These are phyloP conservation scores for Phortica magna DNA, from an alignment of 2,888 invertebrate genomes.

Conservation along the genomic window DNA sequence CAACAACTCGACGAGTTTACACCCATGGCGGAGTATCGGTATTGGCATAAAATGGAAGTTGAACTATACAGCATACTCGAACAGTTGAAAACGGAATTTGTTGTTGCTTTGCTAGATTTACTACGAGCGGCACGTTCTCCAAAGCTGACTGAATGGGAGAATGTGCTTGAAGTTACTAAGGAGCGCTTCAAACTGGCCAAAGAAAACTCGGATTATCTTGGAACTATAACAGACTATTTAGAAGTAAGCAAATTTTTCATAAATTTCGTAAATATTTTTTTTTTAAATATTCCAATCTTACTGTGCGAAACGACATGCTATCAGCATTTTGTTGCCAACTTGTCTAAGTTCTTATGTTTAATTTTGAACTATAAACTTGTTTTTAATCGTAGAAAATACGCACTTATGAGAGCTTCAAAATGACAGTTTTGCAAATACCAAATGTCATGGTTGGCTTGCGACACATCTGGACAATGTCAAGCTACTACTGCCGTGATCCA, in stretches of 20 bases:
- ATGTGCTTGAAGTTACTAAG: slow-evolving; percentile 57
- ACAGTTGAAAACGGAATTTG: slow-evolving; percentile 86
- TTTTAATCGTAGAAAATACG: slow-evolving; percentile 82
- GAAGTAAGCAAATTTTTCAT: slow-evolving; percentile 76
- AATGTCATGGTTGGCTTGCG: slow-evolving; percentile 90
- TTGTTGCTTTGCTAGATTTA: slow-evolving; percentile 65
- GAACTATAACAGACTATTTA: slow-evolving; percentile 76
- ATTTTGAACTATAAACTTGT: not conserved
- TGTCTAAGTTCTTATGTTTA: too few species aligned
- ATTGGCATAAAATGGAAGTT: slow-evolving; percentile 90
- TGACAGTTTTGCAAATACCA: slow-evolving; percentile 86
- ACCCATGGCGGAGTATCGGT: slow-evolving; percentile 90
- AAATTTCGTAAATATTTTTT: too few species aligned
- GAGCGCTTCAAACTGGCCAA: slow-evolving; percentile 72
- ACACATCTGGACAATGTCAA: slow-evolving; percentile 94
- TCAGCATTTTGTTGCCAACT: too few species aligned
- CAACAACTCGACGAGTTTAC: slow-evolving; percentile 84
- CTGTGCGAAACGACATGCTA: not conserved
- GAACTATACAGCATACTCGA: slow-evolving; percentile 88
- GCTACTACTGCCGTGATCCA: slow-evolving; percentile 90
- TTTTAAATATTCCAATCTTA: not conserved
- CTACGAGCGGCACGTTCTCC: slow-evolving; percentile 55
- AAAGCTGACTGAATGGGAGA: slow-evolving; percentile 65
- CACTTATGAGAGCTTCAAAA: slow-evolving; percentile 84
- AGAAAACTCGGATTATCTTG: slow-evolving; percentile 77